A percentile compares a stretch with the other conserved stretches of the same genome.
Conservation (phyloP, 2,888 invertebrate species). For the Junonia oenone region DNA sequence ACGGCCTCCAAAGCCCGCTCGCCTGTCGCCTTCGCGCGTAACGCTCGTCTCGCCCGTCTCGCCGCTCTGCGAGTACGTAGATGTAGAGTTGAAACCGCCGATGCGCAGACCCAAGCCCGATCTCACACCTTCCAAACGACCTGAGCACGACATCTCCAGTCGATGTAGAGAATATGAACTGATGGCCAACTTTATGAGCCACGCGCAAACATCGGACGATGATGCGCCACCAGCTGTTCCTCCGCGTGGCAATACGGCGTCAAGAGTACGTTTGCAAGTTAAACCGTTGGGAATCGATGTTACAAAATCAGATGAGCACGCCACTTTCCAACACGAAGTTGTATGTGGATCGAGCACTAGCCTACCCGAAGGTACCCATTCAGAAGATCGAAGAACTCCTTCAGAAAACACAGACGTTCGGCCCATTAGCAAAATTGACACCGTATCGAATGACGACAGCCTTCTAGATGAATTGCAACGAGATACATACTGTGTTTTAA, state of each 20-base stretch:
- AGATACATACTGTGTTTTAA: slow-evolving; percentile 61
- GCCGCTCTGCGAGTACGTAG: slow-evolving; percentile 50
- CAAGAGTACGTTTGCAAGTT: slow-evolving; percentile 35
- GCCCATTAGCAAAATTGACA: slow-evolving; percentile 36
- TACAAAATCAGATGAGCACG: slow-evolving; percentile 85
- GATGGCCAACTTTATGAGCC: slow-evolving; percentile 64
- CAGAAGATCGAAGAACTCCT: slow-evolving; percentile 24
- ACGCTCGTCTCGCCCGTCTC: slow-evolving; percentile 32
- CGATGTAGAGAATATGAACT: slow-evolving; percentile 66
- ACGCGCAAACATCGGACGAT: slow-evolving; percentile 41
- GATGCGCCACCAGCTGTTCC: slow-evolving; percentile 57
- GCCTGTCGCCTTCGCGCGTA: slow-evolving; percentile 52
- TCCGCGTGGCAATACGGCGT: slow-evolving; percentile 42
- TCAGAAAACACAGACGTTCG: slow-evolving; percentile 23
- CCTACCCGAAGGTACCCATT: slow-evolving; percentile 30
- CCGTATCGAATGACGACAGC: slow-evolving; percentile 64
- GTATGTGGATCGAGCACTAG: slow-evolving; percentile 68
- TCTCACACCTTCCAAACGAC: slow-evolving; percentile 33
- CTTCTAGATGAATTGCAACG: slow-evolving; percentile 65
- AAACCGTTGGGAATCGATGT: slow-evolving; percentile 69
- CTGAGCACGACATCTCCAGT: slow-evolving; percentile 33
- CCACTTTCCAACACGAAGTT: slow-evolving; percentile 41
- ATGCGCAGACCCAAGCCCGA: slow-evolving; percentile 41
- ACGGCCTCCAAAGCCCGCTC: slow-evolving; percentile 62
- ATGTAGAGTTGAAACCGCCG: slow-evolving; percentile 46